phyloP scores from a whole-genome alignment of 2,113 vertebrate species.

The Casuarius casuarius region DNA sequence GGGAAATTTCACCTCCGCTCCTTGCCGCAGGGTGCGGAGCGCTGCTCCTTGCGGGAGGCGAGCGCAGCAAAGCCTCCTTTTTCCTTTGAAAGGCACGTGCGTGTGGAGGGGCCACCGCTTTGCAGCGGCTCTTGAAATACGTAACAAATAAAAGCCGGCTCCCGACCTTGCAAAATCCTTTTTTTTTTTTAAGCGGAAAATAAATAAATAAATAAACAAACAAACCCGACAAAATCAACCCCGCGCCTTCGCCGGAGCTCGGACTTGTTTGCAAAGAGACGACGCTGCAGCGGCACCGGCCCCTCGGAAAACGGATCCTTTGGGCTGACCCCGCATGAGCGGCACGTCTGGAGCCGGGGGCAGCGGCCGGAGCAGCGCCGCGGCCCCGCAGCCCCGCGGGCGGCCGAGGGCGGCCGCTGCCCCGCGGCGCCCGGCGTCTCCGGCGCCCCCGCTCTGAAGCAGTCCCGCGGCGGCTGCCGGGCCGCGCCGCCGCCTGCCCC shows the following conservation, averaged over 20 bases:
- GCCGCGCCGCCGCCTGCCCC: not conserved
- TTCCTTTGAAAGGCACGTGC: slow-evolving; percentile 16
- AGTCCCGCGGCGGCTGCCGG: not conserved
- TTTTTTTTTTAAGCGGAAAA: not conserved
- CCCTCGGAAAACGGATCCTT: slow-evolving; percentile 66
- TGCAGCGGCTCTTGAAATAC: not conserved
- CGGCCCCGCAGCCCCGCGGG: not conserved
- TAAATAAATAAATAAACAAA: not conserved
- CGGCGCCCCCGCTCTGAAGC: not conserved
- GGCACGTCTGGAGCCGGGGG: slow-evolving; percentile 8
- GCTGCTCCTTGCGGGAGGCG: slow-evolving; percentile 4
- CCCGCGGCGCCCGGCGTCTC: not conserved
- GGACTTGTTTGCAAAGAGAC: slow-evolving; percentile 66
- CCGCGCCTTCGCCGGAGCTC: slow-evolving; percentile 32
- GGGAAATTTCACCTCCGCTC: slow-evolving; percentile 16
- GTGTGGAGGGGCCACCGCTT: not conserved
- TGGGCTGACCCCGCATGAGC: slow-evolving; percentile 58
- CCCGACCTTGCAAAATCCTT: not conserved
- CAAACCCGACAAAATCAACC: slow-evolving; percentile 12
- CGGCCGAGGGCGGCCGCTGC: not conserved
- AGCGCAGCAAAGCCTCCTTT: slow-evolving; percentile 1
- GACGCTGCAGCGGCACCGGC: slow-evolving; percentile 47
- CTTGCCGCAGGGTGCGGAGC: not conserved
- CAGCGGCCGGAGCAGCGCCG: slow-evolving; percentile 20
- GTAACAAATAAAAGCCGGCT: not conserved